Percentiles rank a stretch among this genome's conserved stretches.
These are phyloP conservation scores for Pongo pygmaeus DNA, from an alignment of 2,113 vertebrate species.

Conservation along the genomic window DNA sequence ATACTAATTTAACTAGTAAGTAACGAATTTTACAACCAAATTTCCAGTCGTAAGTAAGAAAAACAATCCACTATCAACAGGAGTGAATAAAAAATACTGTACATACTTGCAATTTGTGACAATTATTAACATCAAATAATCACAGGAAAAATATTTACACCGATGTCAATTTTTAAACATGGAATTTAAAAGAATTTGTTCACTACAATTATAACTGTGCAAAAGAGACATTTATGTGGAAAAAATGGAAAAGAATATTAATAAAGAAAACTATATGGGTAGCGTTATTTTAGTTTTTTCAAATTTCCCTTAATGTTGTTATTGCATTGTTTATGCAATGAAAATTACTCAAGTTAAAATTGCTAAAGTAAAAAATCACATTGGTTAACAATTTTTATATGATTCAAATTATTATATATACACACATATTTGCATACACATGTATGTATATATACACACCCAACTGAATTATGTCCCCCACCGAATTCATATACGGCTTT, in stretches of 20 bases:
- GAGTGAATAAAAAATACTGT: not conserved
- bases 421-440: too few relatives aligned
- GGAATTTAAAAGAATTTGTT: not conserved
- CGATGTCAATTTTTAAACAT: not conserved
- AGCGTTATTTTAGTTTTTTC: not conserved
- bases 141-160: not conserved
- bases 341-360: conserved; percentile 38
- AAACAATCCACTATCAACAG: not conserved
- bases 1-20: not conserved
- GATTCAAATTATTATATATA: not conserved
- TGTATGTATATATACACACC: too few relatives aligned
- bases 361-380: not conserved
- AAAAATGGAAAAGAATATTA: not conserved
- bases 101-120: not conserved
- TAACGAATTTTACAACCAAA: not conserved
- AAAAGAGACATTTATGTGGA: not conserved
- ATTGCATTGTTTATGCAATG: not conserved
- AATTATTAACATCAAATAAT: not conserved
- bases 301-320: not conserved
- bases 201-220: not conserved
- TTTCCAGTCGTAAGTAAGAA: not conserved
- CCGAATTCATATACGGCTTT: not conserved
- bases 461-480: not conserved
- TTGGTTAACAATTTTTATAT: not conserved
- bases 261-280: not conserved